Percentiles rank a stretch among this genome's conserved stretches.
Conservation (phyloP, 2,797 vertebrate genomes). For the Sparus aurata region DNA sequence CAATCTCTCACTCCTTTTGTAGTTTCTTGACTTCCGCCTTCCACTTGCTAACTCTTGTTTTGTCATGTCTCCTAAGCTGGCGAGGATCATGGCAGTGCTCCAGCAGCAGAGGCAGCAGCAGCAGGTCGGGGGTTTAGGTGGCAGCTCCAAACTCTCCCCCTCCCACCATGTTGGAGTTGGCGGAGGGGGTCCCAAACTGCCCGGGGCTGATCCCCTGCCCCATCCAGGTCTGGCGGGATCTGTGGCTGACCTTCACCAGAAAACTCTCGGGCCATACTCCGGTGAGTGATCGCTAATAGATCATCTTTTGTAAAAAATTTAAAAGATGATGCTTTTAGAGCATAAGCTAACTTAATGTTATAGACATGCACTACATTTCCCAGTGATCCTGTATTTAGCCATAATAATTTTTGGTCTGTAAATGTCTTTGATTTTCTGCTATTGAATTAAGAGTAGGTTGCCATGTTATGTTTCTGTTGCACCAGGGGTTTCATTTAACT, state of each 20-base stretch:
- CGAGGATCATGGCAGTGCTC: constrained; percentile 95
- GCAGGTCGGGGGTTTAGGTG: constrained; percentile 78
- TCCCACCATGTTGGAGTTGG: constrained; percentile 90
- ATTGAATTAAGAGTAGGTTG: background rate
- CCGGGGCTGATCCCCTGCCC: constrained; percentile 88
- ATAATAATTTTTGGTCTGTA: background rate
- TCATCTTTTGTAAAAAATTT: background rate
- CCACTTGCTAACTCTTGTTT: background rate
- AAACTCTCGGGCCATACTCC: constrained; percentile 92
- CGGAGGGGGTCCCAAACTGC: constrained; percentile 88
- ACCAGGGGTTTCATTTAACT: background rate
- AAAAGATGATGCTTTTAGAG: background rate
- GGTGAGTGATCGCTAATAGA: constrained; percentile 79
- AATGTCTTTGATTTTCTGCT: background rate
- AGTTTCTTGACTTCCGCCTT: background rate
- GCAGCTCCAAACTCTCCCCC: constrained; percentile 96
- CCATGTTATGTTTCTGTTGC: background rate
- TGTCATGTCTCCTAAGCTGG: constrained; percentile 81
- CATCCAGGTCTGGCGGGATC: constrained; percentile 90
- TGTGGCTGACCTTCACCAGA: constrained; percentile 94
- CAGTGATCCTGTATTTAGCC: background rate
- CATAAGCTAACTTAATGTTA: background rate
- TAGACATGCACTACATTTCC: background rate
- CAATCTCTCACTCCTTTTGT: background rate
- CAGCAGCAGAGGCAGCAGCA: constrained; percentile 90